These are phyloP conservation scores for Equus quagga DNA, from an alignment of 2,113 vertebrate genomes.

Conservation along the genomic window DNA sequence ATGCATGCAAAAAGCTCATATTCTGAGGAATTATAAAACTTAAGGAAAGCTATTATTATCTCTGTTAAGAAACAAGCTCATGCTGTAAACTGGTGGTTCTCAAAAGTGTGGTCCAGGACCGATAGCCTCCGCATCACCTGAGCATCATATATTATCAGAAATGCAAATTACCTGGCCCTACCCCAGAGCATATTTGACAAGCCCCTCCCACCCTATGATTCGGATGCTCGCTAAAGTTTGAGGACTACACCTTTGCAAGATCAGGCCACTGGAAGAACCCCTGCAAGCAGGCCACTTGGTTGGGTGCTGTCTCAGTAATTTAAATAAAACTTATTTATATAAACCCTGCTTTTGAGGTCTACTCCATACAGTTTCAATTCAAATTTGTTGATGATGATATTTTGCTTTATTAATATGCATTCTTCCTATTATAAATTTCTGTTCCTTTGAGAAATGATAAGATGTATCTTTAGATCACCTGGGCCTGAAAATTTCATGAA, in stretches of 20 bases:
- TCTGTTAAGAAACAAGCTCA: not conserved
- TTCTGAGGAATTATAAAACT: not conserved
- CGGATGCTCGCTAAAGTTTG: not conserved
- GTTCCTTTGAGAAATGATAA: not conserved
- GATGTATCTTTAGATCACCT: not conserved
- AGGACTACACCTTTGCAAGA: not conserved
- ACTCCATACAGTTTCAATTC: not conserved
- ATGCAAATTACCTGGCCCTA: too few species aligned
- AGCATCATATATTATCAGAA: too few species aligned
- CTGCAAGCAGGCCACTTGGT: not conserved
- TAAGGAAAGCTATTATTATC: not conserved
- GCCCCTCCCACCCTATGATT: not conserved
- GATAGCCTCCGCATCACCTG: not conserved
- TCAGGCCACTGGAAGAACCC: not conserved
- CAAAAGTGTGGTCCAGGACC: not conserved
- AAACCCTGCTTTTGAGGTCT: not conserved
- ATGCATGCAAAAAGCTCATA: not conserved
- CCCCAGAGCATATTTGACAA: not conserved
- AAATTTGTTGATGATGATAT: not conserved
- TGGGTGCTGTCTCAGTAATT: not conserved
- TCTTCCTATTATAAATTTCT: not conserved
- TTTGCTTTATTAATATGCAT: not conserved
- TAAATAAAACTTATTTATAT: not conserved
- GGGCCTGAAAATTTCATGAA: not conserved
- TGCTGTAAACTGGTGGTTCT: not conserved